A percentile compares a stretch with the other conserved stretches of the same genome.
Evolutionary conservation across 2,797 vertebrate genomes (phyloP).

Genomic region (Trematomus bernacchii): DNA sequence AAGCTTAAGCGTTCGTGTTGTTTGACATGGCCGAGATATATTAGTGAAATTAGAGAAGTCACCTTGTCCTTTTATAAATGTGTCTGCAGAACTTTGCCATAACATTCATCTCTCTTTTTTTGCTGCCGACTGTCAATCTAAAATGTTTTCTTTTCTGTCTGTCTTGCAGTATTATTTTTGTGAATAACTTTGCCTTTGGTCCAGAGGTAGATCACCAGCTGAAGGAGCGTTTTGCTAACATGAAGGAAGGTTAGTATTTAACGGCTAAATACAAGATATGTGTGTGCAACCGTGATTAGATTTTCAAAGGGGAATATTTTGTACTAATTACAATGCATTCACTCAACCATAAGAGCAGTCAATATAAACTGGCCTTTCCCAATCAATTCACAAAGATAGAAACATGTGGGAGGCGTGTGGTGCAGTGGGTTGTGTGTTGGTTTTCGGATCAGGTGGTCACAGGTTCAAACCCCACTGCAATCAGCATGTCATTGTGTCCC

Average conservation of each 20-base stretch:
- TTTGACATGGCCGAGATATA: no score
- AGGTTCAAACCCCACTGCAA: no score
- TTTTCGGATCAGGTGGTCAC: no score
- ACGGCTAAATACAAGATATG: neutral
- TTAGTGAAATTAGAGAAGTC: no score
- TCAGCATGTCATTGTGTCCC: no score
- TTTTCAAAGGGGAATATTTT: no score
- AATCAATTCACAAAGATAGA: no score
- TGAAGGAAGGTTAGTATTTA: conserved; percentile 96
- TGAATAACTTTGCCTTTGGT: conserved; percentile 99
- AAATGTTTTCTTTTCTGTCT: conserved; percentile 60
- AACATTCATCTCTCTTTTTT: neutral
- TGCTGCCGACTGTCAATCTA: conserved; percentile 13
- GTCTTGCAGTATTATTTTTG: conserved; percentile 97
- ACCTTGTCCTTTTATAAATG: neutral
- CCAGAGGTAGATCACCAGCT: conserved; percentile 99
- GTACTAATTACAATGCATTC: neutral
- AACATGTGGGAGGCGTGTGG: no score
- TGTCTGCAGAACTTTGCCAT: neutral
- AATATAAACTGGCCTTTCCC: neutral
- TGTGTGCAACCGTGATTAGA: neutral
- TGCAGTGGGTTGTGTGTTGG: no score
- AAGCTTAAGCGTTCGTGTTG: no score
- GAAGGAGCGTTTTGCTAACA: conserved; percentile 99
- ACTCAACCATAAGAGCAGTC: neutral